phyloP scores from a whole-genome alignment of 2,113 vertebrate genomes.

The Pica pica region DNA sequence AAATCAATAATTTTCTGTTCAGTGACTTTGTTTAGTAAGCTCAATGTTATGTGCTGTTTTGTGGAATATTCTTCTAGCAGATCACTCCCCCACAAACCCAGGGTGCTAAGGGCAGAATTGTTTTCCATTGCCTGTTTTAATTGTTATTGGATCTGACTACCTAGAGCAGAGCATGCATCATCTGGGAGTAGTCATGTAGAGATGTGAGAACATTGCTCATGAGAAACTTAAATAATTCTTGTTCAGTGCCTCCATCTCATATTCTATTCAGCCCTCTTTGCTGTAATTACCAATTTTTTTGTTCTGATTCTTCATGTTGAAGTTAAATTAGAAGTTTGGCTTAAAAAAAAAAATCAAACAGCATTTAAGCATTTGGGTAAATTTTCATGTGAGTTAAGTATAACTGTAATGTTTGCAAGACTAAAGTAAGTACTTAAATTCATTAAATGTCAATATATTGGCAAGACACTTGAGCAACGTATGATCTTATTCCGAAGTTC shows the following conservation, averaged over 20 bases:
- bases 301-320: not conserved
- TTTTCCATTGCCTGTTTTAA: not conserved
- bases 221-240: not conserved
- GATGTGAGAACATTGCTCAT: not conserved
- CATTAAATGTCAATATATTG: not conserved
- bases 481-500: not conserved
- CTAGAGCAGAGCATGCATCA: not conserved
- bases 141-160: slow-evolving; percentile 5
- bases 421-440: not conserved
- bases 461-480: not conserved
- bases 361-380: not conserved
- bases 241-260: not conserved
- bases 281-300: not conserved
- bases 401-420: not conserved
- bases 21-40: not conserved
- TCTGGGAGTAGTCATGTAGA: not conserved
- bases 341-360: not conserved
- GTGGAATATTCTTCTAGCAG: not conserved
- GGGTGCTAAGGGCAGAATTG: not conserved
- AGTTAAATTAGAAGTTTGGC: not conserved
- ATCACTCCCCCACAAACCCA: not conserved
- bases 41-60: not conserved
- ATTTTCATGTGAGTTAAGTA: not conserved
- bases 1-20: not conserved
- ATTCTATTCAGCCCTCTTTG: not conserved